Percentiles rank a stretch among this genome's conserved stretches.
Conservation (phyloP, 2,888 invertebrate genomes). For the Prionchulus punctatus region DNA sequence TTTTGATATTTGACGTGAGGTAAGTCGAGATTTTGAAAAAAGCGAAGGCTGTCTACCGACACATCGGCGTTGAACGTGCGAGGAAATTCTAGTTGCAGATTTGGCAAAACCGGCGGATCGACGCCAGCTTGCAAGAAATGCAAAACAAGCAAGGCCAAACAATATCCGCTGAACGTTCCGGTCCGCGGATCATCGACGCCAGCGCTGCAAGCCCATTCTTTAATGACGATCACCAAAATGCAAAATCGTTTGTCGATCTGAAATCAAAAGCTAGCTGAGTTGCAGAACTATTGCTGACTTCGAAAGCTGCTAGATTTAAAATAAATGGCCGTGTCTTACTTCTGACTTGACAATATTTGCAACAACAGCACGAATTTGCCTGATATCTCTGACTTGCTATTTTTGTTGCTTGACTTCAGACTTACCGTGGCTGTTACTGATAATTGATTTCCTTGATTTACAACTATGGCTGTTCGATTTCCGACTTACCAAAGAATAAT, state of each 20-base stretch:
- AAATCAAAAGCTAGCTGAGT: background rate
- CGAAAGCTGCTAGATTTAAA: background rate
- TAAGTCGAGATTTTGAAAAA: no score
- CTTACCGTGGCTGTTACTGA: no score
- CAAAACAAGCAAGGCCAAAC: conserved; percentile 24
- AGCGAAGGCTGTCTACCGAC: no score
- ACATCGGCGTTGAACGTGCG: conserved; percentile 18
- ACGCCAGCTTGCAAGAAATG: conserved; percentile 26
- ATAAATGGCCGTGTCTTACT: no score
- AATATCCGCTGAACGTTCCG: conserved; percentile 27
- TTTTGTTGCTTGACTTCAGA: no score
- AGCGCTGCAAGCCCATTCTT: conserved; percentile 26
- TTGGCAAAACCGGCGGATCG: conserved; percentile 24
- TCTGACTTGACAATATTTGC: no score
- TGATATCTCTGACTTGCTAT: no score
- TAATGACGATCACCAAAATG: conserved; percentile 21
- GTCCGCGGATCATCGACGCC: conserved; percentile 20
- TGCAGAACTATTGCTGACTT: background rate
- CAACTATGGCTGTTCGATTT: no score
- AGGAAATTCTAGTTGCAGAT: conserved; percentile 22
- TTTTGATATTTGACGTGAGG: no score
- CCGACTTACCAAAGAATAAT: no score
- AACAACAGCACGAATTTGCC: no score
- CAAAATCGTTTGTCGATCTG: conserved; percentile 22
- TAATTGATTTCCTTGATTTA: no score